phyloP scores from a whole-genome alignment of 2,888 invertebrate genomes.

The Agrochola lota region DNA sequence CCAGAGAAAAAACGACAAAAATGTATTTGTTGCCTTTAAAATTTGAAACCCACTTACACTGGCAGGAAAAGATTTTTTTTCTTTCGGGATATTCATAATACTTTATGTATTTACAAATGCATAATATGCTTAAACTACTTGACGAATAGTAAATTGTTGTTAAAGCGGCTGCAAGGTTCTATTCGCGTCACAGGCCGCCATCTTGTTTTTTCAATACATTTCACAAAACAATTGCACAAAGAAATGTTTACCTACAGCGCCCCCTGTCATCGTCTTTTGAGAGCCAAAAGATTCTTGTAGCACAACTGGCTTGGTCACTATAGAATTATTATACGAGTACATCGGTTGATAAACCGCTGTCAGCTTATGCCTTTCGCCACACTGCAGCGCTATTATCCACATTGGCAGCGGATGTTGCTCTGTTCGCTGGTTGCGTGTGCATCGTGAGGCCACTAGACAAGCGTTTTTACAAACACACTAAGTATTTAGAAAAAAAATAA shows the following conservation, averaged over 20 bases:
- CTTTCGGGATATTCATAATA: background rate
- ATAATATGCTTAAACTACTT: background rate
- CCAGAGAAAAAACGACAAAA: background rate
- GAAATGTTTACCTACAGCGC: background rate
- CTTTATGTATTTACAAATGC: background rate
- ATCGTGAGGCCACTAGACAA: slow-evolving; percentile 68
- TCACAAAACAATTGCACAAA: background rate
- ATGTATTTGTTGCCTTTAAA: no score
- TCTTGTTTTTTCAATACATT: background rate
- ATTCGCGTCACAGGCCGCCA: background rate
- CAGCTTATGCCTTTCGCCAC: slow-evolving; percentile 39
- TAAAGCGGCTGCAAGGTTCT: background rate
- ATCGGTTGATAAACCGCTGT: slow-evolving; percentile 12
- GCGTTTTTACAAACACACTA: slow-evolving; percentile 25
- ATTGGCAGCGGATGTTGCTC: slow-evolving; percentile 60
- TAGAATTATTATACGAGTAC: background rate
- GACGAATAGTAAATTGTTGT: background rate
- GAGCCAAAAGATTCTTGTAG: background rate
- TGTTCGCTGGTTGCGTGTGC: slow-evolving; percentile 62
- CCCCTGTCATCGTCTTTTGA: background rate
- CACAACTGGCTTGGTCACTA: background rate
- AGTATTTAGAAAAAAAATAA: slow-evolving; percentile 9
- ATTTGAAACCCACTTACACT: no score
- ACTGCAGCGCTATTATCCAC: slow-evolving; percentile 32
- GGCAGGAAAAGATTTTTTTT: background rate